Evolutionary conservation across 2,113 vertebrate genomes (phyloP).

Genomic region (Eleginops maclovinus): DNA sequence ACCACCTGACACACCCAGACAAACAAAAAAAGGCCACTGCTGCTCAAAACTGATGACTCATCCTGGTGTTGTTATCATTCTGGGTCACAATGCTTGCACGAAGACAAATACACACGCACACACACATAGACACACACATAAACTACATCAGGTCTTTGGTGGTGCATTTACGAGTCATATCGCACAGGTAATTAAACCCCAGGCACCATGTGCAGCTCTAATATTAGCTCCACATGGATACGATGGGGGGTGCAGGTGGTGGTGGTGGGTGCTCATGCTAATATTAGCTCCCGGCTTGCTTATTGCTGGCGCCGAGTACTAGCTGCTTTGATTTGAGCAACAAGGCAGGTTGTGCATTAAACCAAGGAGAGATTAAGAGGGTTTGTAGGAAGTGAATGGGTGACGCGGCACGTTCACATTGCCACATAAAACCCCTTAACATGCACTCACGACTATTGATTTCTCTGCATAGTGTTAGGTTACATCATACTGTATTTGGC

Average conservation of each 20-base stretch:
- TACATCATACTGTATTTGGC: slow-evolving; percentile 34
- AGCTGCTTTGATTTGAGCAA: slow-evolving; percentile 48
- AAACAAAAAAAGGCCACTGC: slow-evolving; percentile 21
- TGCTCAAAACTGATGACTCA: slow-evolving; percentile 56
- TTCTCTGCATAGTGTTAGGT: background rate
- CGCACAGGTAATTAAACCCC: slow-evolving; percentile 74
- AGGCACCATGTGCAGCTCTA: slow-evolving; percentile 53
- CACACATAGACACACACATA: background rate
- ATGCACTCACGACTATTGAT: slow-evolving; percentile 17
- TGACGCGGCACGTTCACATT: background rate
- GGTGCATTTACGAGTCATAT: slow-evolving; percentile 44
- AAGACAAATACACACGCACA: background rate
- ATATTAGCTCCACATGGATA: slow-evolving; percentile 56
- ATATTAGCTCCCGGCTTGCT: slow-evolving; percentile 72
- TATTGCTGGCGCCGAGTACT: slow-evolving; percentile 41
- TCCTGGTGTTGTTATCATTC: slow-evolving; percentile 35
- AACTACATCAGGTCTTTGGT: background rate
- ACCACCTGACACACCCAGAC: background rate
- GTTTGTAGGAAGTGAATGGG: slow-evolving; percentile 2
- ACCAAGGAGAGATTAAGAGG: background rate
- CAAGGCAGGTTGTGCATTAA: slow-evolving; percentile 40
- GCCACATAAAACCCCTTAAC: background rate
- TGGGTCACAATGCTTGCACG: slow-evolving; percentile 5
- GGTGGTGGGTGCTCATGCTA: slow-evolving; percentile 49
- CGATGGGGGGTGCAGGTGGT: background rate